phyloP scores from a whole-genome alignment of 2,113 vertebrate genomes.

The Xenopus laevis region DNA sequence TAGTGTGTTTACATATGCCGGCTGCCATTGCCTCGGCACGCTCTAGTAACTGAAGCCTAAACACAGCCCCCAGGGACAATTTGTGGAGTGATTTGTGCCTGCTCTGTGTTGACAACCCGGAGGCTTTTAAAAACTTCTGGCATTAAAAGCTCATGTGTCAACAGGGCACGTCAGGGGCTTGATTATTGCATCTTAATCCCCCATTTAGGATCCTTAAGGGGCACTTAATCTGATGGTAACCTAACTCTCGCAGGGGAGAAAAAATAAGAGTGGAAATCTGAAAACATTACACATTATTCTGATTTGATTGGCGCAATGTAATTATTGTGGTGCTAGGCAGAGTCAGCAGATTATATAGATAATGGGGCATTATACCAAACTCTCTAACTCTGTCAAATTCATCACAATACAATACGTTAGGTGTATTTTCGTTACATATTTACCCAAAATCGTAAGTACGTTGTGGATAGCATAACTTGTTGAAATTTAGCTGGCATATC shows the following conservation, averaged over 20 bases:
- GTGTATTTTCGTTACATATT: too few species aligned
- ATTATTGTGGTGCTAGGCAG: too few species aligned
- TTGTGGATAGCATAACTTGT: too few species aligned
- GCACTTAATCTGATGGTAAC: conserved; percentile 25
- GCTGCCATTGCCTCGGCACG: conserved; percentile 7
- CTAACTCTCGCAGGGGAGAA: neutral
- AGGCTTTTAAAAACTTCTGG: conserved; percentile 26
- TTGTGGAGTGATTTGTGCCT: conserved; percentile 32
- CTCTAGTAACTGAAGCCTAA: conserved; percentile 25
- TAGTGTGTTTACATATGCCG: conserved; percentile 16
- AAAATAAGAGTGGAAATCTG: too few species aligned
- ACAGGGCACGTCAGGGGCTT: conserved; percentile 23
- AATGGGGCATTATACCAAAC: too few species aligned
- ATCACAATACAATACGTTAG: too few species aligned
- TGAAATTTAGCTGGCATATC: too few species aligned
- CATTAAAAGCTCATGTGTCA: conserved; percentile 34
- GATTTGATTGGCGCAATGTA: too few species aligned
- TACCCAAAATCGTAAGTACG: too few species aligned
- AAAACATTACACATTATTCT: too few species aligned
- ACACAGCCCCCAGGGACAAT: conserved; percentile 7
- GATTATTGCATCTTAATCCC: conserved; percentile 21
- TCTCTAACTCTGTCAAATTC: too few species aligned
- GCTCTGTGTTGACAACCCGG: conserved; percentile 32
- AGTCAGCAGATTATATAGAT: too few species aligned
- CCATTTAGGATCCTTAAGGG: conserved; percentile 4